phyloP scores from a whole-genome alignment of 2,888 invertebrate genomes.

The Sesia apiformis region DNA sequence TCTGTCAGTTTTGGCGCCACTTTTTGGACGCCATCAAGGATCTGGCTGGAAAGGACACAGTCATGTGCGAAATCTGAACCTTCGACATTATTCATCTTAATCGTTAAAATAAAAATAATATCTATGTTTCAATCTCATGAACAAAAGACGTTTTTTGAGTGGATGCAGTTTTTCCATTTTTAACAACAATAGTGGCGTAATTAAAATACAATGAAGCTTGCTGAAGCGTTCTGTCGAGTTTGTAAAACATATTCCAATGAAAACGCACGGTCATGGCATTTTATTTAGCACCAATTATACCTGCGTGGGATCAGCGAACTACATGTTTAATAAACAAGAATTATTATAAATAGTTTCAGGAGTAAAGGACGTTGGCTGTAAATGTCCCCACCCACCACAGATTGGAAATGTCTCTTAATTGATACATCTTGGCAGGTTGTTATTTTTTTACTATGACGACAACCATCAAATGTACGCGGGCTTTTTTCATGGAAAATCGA shows the following conservation, averaged over 20 bases:
- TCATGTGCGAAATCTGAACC: background rate
- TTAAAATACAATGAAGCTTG: background rate
- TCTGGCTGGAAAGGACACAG: constrained; percentile 20
- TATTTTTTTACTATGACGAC: no score
- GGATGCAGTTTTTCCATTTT: background rate
- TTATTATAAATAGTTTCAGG: no score
- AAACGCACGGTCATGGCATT: background rate
- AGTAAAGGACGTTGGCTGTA: no score
- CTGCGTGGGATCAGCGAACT: no score
- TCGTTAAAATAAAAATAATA: no score
- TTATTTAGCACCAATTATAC: background rate
- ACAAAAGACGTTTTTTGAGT: background rate
- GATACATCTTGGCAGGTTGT: no score
- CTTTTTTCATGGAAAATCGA: no score
- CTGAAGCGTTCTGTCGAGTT: background rate
- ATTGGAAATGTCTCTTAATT: no score
- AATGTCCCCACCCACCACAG: no score
- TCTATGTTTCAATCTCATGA: background rate
- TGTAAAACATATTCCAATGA: background rate
- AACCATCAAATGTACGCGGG: no score
- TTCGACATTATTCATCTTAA: no score
- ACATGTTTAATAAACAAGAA: no score
- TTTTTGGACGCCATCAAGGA: constrained; percentile 29
- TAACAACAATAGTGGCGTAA: background rate
- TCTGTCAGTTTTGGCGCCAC: constrained; percentile 51